Percentiles rank a stretch among this genome's conserved stretches.
Conservation (phyloP, 2,113 vertebrate species). For the Potamarius usumacintae region DNA sequence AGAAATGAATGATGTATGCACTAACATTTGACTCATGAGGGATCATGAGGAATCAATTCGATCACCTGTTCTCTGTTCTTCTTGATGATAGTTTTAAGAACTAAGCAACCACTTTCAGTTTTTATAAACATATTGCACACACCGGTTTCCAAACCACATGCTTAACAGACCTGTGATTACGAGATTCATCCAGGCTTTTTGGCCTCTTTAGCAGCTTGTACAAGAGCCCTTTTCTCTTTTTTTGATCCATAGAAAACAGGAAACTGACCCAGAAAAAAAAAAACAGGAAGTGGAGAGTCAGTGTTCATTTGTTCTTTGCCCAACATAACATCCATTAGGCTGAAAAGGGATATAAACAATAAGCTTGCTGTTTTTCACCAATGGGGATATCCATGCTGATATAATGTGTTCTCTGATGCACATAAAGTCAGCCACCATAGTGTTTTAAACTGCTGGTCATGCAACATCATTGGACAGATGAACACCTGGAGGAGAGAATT, state of each 20-base stretch:
- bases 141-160: not conserved
- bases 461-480: not conserved
- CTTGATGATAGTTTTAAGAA: not conserved
- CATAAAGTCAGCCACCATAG: not conserved
- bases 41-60: not conserved
- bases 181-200: slow-evolving; percentile 54
- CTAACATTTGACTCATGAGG: not conserved
- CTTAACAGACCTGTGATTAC: not conserved
- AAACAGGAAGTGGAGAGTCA: slow-evolving; percentile 10
- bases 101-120: not conserved
- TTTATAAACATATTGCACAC: not conserved
- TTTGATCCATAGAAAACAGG: slow-evolving; percentile 87
- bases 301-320: slow-evolving; percentile 8
- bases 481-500: not conserved
- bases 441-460: not conserved
- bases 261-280: slow-evolving; percentile 72
- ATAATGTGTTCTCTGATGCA: not conserved
- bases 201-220: slow-evolving; percentile 87
- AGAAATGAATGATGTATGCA: not conserved
- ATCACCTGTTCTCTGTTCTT: not conserved
- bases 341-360: not conserved
- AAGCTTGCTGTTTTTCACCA: not conserved
- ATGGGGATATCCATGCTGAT: not conserved
- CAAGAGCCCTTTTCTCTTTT: slow-evolving; percentile 90
- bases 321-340: not conserved